Evolutionary conservation across 1,140 invertebrate species (phyloP).

Genomic region (Leguminivora glycinivorella): DNA sequence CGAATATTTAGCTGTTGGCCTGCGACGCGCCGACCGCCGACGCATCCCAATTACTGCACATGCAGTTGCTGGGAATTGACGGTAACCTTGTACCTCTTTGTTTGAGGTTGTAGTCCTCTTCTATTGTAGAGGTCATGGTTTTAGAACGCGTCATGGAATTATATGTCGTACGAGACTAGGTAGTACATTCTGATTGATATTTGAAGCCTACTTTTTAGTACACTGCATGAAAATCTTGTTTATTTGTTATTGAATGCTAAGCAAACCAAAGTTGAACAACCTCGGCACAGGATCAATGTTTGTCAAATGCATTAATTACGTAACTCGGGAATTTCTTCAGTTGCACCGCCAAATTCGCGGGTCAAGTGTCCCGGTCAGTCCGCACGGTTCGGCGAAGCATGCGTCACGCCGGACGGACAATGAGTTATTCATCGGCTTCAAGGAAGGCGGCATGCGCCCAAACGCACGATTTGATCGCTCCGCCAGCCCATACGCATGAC

Average conservation of each 20-base stretch:
- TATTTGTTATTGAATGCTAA: neutral
- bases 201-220: neutral
- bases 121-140: slow-evolving; percentile 12
- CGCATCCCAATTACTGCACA: slow-evolving; percentile 70
- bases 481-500: slow-evolving; percentile 55
- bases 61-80: slow-evolving; percentile 65
- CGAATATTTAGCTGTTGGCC: slow-evolving; percentile 74
- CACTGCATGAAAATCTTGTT: neutral
- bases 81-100: slow-evolving; percentile 40
- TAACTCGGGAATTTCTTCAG: slow-evolving; percentile 22
- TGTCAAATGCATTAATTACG: neutral
- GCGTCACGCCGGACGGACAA: slow-evolving; percentile 74
- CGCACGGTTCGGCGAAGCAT: slow-evolving; percentile 68
- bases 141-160: neutral
- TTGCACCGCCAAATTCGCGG: slow-evolving; percentile 51
- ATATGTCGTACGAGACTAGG: neutral
- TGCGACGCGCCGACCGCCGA: slow-evolving; percentile 44
- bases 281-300: neutral
- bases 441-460: slow-evolving; percentile 70
- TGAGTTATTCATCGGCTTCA: slow-evolving; percentile 78
- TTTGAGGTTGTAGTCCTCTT: slow-evolving; percentile 46
- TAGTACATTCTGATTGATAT: neutral
- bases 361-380: slow-evolving; percentile 70
- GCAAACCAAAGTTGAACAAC: neutral
- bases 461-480: slow-evolving; percentile 69